Conservation (phyloP, 2,888 invertebrate species). For the Tridacna gigas region DNA sequence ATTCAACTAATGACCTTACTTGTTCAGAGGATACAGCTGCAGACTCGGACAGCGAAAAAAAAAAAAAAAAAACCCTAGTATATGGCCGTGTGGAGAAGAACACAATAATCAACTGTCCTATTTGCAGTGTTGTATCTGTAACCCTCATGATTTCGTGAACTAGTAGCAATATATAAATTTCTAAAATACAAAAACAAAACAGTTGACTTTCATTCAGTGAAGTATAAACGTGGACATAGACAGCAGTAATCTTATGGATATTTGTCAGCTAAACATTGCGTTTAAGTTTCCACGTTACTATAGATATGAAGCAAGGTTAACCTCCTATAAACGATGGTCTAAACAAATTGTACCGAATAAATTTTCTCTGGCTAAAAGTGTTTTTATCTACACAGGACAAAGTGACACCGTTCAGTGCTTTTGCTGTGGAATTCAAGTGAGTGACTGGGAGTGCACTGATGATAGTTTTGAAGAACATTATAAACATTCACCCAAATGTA, state of each 20-base stretch:
- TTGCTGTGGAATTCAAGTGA: not conserved
- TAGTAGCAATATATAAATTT: not conserved
- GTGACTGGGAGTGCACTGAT: slow-evolving; percentile 2
- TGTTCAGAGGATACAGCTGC: not conserved
- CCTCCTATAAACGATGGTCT: not conserved
- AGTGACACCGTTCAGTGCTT: not conserved
- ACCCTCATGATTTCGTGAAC: not conserved
- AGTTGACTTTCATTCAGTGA: not conserved
- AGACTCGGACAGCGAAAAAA: not conserved
- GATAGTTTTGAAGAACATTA: not conserved
- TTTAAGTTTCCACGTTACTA: slow-evolving; percentile 1
- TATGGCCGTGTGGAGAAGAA: slow-evolving; percentile 16
- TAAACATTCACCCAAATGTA: slow-evolving; percentile 14
- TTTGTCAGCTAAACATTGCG: not conserved
- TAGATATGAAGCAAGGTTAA: not conserved
- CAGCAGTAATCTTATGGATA: not conserved
- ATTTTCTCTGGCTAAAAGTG: not conserved
- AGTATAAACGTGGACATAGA: slow-evolving; percentile 1
- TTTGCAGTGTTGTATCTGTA: slow-evolving; percentile 9
- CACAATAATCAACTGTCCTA: slow-evolving; percentile 7
- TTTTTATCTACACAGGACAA: not conserved
- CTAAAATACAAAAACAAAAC: not conserved
- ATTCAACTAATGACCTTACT: not conserved
- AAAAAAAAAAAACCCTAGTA: not conserved
- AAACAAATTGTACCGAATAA: slow-evolving; percentile 7